Percentiles rank a stretch among this genome's conserved stretches.
Evolutionary conservation across 2,113 vertebrate genomes (phyloP).

Genomic region (Trogon melanurus): DNA sequence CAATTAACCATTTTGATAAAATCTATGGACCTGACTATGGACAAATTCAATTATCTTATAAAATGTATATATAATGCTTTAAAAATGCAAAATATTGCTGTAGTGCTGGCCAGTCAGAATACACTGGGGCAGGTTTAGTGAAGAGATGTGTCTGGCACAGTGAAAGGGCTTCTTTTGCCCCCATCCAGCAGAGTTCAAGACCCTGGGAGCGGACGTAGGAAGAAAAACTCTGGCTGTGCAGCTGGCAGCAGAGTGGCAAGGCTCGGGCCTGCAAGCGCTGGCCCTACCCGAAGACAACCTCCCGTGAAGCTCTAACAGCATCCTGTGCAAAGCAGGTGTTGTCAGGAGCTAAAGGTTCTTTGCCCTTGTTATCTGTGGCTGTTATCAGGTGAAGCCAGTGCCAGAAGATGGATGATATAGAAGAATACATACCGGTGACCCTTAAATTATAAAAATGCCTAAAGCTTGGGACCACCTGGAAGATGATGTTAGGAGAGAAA

Average conservation of each 20-base stretch:
- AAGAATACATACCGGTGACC: constrained; percentile 7
- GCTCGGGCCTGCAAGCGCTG: background rate
- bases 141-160: background rate
- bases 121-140: background rate
- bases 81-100: background rate
- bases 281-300: background rate
- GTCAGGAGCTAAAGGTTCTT: background rate
- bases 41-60: background rate
- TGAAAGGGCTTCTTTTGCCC: background rate
- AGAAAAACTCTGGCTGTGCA: background rate
- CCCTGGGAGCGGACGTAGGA: background rate
- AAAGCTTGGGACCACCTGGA: constrained; percentile 52
- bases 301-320: background rate
- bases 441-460: constrained; percentile 25
- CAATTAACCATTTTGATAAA: background rate
- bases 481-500: background rate
- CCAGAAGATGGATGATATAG: background rate
- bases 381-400: constrained; percentile 14
- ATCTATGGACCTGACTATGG: background rate
- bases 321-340: constrained; percentile 36
- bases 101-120: background rate
- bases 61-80: background rate
- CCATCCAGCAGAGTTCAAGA: background rate
- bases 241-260: background rate
- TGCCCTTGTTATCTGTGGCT: background rate